These are phyloP conservation scores for Grammomys dolichurus DNA, from an alignment of 2,113 vertebrate genomes.

Conservation along the genomic window DNA sequence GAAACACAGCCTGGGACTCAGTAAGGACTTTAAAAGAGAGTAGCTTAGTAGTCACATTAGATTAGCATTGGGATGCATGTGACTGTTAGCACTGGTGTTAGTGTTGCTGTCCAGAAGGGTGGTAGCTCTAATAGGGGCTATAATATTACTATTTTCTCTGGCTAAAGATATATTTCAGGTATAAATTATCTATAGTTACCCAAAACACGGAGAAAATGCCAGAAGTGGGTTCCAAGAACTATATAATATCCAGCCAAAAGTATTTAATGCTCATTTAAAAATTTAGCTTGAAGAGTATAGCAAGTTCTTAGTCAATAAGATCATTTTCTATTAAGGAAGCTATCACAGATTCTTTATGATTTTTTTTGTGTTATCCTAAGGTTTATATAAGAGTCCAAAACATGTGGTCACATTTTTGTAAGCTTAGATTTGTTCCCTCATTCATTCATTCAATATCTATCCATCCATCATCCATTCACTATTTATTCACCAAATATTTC, in stretches of 20 bases:
- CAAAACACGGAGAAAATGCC: neutral
- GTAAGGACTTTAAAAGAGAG: neutral
- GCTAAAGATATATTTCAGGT: neutral
- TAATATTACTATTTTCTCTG: neutral
- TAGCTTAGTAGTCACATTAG: neutral
- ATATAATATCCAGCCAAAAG: neutral
- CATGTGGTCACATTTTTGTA: slow-evolving; percentile 13
- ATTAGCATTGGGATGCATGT: neutral
- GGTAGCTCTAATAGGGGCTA: neutral
- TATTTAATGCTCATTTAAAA: slow-evolving; percentile 22
- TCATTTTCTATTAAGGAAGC: neutral
- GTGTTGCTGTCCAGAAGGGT: neutral
- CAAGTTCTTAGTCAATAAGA: slow-evolving; percentile 51
- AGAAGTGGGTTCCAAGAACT: neutral
- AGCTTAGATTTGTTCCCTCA: slow-evolving; percentile 3
- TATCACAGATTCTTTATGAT: neutral
- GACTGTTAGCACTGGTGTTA: no score
- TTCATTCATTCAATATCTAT: neutral
- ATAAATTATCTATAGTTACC: neutral
- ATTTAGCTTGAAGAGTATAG: slow-evolving; percentile 5
- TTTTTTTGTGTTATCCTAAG: neutral
- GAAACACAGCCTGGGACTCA: neutral
- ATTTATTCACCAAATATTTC: slow-evolving; percentile 52
- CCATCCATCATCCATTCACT: neutral
- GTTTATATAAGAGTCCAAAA: slow-evolving; percentile 33